Base-by-base conservation (phyloP, 2,888 invertebrate genomes). In the Himalopsyche tibetana region DNA sequence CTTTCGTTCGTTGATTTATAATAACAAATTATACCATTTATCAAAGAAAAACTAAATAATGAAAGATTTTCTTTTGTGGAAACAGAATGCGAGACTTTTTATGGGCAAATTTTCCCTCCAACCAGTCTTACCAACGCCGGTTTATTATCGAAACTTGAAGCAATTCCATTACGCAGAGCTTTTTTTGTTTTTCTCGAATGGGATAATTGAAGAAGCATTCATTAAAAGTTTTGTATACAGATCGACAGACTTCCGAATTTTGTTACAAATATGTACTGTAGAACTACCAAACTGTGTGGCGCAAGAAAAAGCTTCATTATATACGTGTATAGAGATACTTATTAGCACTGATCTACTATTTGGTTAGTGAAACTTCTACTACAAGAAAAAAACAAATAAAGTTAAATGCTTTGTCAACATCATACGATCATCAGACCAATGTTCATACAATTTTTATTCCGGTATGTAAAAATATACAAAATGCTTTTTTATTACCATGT, bases 221-320 rank as follows among this genome's bases (percentile, higher is more conserved):
- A 63, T 63, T 63, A 63, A 63, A 63, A 63, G 63, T 63, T 63
- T 63, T 63, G 63, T 63, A 63, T 63, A 63, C 63, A 63, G 63
- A 63, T 63, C 63, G 63, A 63, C 63, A 63, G 63, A 28, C 63
- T 63, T 28, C 15, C 63, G 63, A 63, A 63, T 63, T 28, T 63
- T 4, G 63, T 63, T 63, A 63, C 63, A 63, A 28, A 63, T 63
- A 2, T 5, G 63, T 63, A 63, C 3, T 63, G 11, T 19, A 2
- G 8, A 6, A 63, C 28, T 63, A 19, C 28, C 63, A 28, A 63
- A 19, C 63, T 63, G 63, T 63, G 63, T 15, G n/a, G 5, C 63
- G 56, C 5, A 56, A 6, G n/a, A 0, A 56, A 56, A 56, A 55
- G 11, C 55, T 11, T 42, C 42, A 6, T 42, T 42, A 28, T 28